phyloP scores from a whole-genome alignment of 1,140 invertebrate genomes.

The Platyscapa corneri region DNA sequence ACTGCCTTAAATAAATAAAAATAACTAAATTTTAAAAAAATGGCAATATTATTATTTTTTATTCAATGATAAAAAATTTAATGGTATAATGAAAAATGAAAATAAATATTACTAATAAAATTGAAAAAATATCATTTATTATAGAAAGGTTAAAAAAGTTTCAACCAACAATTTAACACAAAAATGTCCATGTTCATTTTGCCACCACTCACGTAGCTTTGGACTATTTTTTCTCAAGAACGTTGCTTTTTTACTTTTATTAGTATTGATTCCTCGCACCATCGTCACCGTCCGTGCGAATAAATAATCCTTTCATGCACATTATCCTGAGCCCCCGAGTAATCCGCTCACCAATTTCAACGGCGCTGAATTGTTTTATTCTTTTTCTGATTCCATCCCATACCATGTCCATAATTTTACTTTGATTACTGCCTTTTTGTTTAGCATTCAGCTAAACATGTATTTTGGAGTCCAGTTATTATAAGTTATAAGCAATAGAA shows the following conservation, averaged over 20 bases:
- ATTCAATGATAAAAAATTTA: no score
- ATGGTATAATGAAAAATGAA: no score
- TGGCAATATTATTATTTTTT: no score
- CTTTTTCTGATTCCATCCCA: not conserved
- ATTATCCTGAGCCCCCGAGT: not conserved
- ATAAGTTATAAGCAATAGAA: not conserved
- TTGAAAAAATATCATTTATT: no score
- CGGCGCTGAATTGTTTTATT: not conserved
- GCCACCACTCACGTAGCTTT: no score
- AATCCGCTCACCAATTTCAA: not conserved
- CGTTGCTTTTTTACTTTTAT: not conserved
- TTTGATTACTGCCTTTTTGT: not conserved
- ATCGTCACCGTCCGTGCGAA: not conserved
- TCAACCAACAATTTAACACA: no score
- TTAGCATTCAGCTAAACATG: not conserved
- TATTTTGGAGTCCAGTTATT: not conserved
- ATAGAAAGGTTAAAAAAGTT: no score
- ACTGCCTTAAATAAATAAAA: no score
- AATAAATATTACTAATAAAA: no score
- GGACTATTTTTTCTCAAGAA: no score
- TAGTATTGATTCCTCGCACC: not conserved
- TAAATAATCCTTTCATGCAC: constrained; percentile 27
- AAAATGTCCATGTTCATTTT: no score
- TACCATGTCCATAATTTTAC: not conserved
- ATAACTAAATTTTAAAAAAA: no score